Conservation (phyloP, 2,797 vertebrate species). For the Tenualosa thibaudeaui region DNA sequence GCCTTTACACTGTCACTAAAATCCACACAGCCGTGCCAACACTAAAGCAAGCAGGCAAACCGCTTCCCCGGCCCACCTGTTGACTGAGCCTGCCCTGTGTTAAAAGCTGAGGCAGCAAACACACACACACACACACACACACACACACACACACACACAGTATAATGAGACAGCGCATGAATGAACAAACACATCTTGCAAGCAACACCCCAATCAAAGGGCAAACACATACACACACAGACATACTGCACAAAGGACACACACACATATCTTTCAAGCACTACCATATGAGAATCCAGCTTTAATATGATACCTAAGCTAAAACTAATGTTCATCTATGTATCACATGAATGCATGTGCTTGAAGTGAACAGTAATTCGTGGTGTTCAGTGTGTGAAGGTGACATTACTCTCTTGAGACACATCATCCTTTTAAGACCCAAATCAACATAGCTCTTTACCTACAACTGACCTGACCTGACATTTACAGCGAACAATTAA, state of each 20-base stretch:
- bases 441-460: neutral
- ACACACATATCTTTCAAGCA: neutral
- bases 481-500: neutral
- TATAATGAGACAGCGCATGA: neutral
- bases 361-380: neutral
- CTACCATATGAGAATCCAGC: neutral
- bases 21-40: neutral
- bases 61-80: neutral
- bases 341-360: neutral
- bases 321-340: neutral
- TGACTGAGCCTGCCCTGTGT: conserved; percentile 6
- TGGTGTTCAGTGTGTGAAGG: neutral
- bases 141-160: conserved; percentile 3
- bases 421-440: neutral
- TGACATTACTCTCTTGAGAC: neutral
- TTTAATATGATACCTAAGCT: neutral
- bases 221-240: neutral
- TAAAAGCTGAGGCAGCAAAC: neutral
- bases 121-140: neutral
- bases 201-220: neutral
- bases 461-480: neutral
- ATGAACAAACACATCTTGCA: neutral
- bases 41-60: conserved; percentile 2
- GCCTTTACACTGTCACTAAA: neutral
- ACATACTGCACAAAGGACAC: neutral